Conservation (phyloP, 2,113 vertebrate species). For the Pristiophorus japonicus region DNA sequence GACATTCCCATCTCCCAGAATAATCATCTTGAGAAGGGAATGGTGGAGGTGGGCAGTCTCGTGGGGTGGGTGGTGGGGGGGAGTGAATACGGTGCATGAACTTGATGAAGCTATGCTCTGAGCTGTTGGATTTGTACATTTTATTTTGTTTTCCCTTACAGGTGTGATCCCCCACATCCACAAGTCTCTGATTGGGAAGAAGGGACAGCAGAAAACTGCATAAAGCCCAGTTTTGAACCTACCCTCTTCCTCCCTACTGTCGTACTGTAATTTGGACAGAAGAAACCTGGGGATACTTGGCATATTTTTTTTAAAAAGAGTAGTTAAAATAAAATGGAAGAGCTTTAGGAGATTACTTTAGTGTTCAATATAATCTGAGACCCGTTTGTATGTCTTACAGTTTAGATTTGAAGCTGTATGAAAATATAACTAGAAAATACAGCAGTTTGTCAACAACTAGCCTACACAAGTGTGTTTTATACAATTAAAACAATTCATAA, state of each 20-base stretch:
- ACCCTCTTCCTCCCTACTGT: constrained; percentile 49
- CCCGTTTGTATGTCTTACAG: constrained; percentile 65
- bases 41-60: background rate
- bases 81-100: background rate
- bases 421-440: constrained; percentile 55
- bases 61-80: background rate
- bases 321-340: constrained; percentile 57
- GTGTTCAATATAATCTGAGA: constrained; percentile 39
- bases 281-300: constrained; percentile 55
- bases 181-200: constrained; percentile 98
- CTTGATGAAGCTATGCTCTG: background rate
- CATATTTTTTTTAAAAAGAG: constrained; percentile 54
- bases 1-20: background rate
- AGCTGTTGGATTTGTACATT: background rate
- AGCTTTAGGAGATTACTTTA: constrained; percentile 54
- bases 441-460: constrained; percentile 66
- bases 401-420: constrained; percentile 65
- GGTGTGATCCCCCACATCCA: constrained; percentile 98
- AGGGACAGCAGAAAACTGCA: constrained; percentile 96
- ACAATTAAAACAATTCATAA: constrained; percentile 77
- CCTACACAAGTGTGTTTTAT: constrained; percentile 81
- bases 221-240: constrained; percentile 52
- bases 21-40: background rate
- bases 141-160: constrained; percentile 46
- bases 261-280: constrained; percentile 58